Evolutionary conservation across 2,797 vertebrate species (phyloP).

Genomic region (Gobio occitaniae): DNA sequence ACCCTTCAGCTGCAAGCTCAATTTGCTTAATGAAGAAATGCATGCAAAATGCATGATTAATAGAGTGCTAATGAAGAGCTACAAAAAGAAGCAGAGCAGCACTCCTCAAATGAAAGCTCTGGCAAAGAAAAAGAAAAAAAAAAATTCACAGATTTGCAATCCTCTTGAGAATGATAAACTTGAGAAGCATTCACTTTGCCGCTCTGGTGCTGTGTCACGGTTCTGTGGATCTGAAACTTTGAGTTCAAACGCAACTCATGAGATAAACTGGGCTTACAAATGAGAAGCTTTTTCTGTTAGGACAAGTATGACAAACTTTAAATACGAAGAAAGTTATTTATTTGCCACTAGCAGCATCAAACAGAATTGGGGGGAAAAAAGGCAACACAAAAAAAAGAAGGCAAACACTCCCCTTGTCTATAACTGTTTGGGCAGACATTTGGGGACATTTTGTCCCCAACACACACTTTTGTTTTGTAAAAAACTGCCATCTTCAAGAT

Average conservation of each 20-base stretch:
- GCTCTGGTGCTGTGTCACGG: neutral
- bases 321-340: neutral
- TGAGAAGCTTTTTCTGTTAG: neutral
- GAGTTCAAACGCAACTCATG: neutral
- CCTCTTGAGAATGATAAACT: conserved; percentile 66
- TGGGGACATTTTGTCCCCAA: neutral
- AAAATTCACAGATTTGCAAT: conserved; percentile 44
- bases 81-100: conserved; percentile 57
- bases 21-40: conserved; percentile 70
- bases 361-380: neutral
- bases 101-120: conserved; percentile 65
- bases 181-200: conserved; percentile 59
- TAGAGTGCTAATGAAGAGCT: conserved; percentile 59
- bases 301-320: neutral
- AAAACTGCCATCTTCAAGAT: neutral
- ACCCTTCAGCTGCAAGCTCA: conserved; percentile 52
- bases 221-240: neutral
- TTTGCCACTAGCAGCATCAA: neutral
- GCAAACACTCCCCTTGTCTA: neutral
- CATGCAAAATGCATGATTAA: conserved; percentile 64
- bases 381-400: no score
- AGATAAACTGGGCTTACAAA: conserved; percentile 8
- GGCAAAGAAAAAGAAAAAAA: conserved; percentile 63
- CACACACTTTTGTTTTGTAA: neutral
- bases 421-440: neutral